phyloP scores from a whole-genome alignment of 2,113 vertebrate species.

The Eupsittula cactorum region DNA sequence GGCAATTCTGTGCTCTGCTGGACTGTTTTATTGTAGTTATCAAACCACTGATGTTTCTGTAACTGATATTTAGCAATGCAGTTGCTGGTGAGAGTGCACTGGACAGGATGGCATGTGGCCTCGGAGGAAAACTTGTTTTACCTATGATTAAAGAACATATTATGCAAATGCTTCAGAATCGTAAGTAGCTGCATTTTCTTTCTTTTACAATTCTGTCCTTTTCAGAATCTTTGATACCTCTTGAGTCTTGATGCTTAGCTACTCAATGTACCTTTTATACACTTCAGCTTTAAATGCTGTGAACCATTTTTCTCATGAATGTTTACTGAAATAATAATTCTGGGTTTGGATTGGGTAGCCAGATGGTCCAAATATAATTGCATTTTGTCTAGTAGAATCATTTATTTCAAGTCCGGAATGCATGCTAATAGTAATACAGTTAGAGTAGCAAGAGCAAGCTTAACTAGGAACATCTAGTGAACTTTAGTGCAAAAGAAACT shows the following conservation, averaged over 20 bases:
- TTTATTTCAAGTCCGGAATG: not conserved
- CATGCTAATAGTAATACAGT: not conserved
- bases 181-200: conserved; percentile 76
- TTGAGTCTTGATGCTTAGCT: not conserved
- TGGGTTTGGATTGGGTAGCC: not conserved
- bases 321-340: not conserved
- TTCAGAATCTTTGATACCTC: not conserved
- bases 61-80: conserved; percentile 83
- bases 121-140: conserved; percentile 95
- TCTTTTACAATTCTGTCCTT: not conserved
- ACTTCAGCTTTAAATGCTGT: not conserved
- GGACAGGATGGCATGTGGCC: conserved; percentile 95
- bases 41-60: conserved; percentile 12
- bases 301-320: not conserved
- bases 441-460: not conserved
- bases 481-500: not conserved
- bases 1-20: not conserved
- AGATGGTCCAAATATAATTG: not conserved
- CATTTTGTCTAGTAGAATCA: not conserved
- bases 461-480: not conserved
- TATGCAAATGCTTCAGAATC: conserved; percentile 97
- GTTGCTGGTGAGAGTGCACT: conserved; percentile 96
- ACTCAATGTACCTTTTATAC: not conserved
- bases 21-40: not conserved
- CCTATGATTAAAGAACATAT: conserved; percentile 99